Conservation (phyloP, 2,113 vertebrate genomes). For the Xenopus laevis region DNA sequence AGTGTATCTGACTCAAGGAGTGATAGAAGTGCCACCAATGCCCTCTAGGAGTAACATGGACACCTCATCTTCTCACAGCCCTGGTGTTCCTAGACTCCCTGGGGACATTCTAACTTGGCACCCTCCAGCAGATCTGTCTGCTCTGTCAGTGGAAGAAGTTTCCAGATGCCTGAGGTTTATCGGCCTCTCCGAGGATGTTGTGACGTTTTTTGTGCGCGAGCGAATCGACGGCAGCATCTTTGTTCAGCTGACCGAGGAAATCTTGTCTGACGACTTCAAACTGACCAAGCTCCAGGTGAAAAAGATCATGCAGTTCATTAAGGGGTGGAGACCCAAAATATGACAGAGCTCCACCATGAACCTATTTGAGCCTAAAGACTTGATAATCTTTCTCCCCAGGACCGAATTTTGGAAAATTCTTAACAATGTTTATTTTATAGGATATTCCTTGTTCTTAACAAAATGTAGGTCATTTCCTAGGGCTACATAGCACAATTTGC, state of each 20-base stretch:
- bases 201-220: conserved; percentile 85
- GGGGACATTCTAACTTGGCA: conserved; percentile 72
- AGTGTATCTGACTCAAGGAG: conserved; percentile 62
- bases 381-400: neutral
- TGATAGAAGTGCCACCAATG: conserved; percentile 54
- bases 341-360: conserved; percentile 44
- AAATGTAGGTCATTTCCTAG: neutral
- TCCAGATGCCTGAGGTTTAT: conserved; percentile 92
- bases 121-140: conserved; percentile 84
- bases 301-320: conserved; percentile 98
- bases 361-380: neutral
- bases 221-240: conserved; percentile 95
- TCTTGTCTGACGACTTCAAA: conserved; percentile 91
- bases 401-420: neutral
- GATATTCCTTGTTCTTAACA: conserved; percentile 7
- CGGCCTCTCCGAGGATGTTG: conserved; percentile 87
- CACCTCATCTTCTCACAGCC: conserved; percentile 45
- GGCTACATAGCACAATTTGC: conserved; percentile 38
- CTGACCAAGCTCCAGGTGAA: conserved; percentile 96
- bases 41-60: conserved; percentile 49
- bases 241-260: conserved; percentile 94
- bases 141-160: conserved; percentile 90
- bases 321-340: conserved; percentile 97
- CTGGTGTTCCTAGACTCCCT: conserved; percentile 43
- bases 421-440: conserved; percentile 1